Evolutionary conservation across 1,140 invertebrate genomes (phyloP), one percentile per base, ranked within the genome.

Genomic region (Drosophila lowei): DNA sequence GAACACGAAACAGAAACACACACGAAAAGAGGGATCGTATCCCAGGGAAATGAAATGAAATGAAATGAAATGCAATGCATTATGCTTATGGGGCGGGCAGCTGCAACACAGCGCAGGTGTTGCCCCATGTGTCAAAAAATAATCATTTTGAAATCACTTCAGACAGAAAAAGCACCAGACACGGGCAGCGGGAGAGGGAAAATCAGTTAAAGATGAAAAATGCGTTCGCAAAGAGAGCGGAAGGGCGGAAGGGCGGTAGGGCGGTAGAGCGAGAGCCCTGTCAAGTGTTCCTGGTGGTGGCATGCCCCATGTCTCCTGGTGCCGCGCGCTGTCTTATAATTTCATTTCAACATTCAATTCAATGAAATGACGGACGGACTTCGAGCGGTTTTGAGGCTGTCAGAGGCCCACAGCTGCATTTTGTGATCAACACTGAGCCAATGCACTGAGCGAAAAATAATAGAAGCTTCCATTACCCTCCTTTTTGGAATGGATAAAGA

Each of bases 91-190:
- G 43, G n/a, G 65, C 18, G 43, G 64, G 81, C 81, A 85, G 81
- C 81, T 85, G 80, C 81, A 85, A 74, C 34, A 38, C 62, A 76
- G 71, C 63, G 81, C 81, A 85, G 81, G 81, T 85, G 81, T 86
- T 85, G 81, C 64, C 81, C 81, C 81, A 80, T 80, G 81, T 85
- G 81, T 85, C 81, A 85, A 86, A 85, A 86, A 85, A 85, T 86
- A 85, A 85, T 85, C 81, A 85, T 80, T 86, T 85, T 55, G 73
- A 85, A 85, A 85, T 85, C 81, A 86, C 77, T 85, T 85, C 77
- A 85, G 56, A 65, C 70, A 72, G 23, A 21, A 8, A 54, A 41
- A 42, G 23, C 50, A 30, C 11, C 30, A 41, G 13, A n/a, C 13
- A 42, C 2, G 23, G 5, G 6, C 2, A 43, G n/a, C n/a, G 41